Evolutionary conservation across 2,888 invertebrate species (phyloP), one percentile per base, ranked within the genome.

Genomic region (Microplitis deprimator): DNA sequence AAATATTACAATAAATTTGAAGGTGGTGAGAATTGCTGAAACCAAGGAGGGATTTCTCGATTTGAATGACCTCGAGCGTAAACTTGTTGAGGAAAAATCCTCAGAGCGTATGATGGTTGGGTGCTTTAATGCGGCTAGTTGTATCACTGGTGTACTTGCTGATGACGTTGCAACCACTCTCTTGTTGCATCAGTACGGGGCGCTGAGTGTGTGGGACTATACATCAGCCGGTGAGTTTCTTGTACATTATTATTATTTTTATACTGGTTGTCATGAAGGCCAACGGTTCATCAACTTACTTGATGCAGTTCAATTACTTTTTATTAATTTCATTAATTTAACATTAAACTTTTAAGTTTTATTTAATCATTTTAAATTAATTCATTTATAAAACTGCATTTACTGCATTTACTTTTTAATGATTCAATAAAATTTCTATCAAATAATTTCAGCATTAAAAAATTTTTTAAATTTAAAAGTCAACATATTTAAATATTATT

Each of bases 181-280:
- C 16, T 91, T 96, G 5, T 91, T 97, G 13, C 97, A 97, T 86
- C 95, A 93, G 86, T 95, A 96, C 86, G 95, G 95, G 7, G 97
- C 96, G 0, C 92, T 95, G 82, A 93, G 96, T 4, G 94, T 97
- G 86, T 98, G 97, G 97, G 97, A 97, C 89, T 97, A 95, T 87
- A 96, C 96, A 6, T 92, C 96, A 4, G 95, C 96, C 5, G 95
- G 95, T 78, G 82, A 81, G 80, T 79, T 59, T 59, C 1, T 29
- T 29, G 8, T 68, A 40, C 29, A 70, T 59, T 29, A 10, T 5
- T n/a, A n/a, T 70, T 17, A 13, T 50, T 50, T 10, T 10, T 50
- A 50, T 50, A 41, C 41, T 50, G 13, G 1, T 50, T 65, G 38
- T 38, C 10, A 13, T 65, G 65, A 65, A 65, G 65, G 65, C 38